These are phyloP conservation scores for Peromyscus nudipes DNA, from an alignment of 2,797 vertebrate species.

Conservation along the genomic window DNA sequence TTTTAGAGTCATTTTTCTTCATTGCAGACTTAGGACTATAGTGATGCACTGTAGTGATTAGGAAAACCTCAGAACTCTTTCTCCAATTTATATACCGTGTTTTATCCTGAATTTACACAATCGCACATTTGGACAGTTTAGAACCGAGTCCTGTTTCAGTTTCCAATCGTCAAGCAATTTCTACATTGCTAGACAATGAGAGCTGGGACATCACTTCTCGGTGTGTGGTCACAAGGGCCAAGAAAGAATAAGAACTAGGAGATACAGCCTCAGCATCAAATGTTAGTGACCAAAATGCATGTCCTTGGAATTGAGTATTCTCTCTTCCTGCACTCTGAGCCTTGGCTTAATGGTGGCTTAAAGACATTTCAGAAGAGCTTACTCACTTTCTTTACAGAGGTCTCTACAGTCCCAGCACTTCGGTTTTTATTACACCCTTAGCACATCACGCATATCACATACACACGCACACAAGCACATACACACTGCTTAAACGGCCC, in stretches of 20 bases:
- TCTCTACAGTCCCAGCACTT: not conserved
- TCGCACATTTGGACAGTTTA: not conserved
- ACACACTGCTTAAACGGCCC: not conserved
- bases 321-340: not conserved
- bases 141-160: not conserved
- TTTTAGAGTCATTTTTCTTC: conserved; percentile 3
- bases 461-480: not conserved
- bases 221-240: not conserved
- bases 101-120: not conserved
- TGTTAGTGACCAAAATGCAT: not conserved
- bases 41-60: not conserved
- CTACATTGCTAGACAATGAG: not conserved
- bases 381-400: not conserved
- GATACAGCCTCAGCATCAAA: not conserved
- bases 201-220: not conserved
- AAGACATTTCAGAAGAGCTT: not conserved
- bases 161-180: not conserved
- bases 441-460: not conserved
- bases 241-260: not conserved
- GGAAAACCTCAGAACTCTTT: not conserved
- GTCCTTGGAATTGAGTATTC: not conserved
- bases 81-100: not conserved
- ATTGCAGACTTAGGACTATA: not conserved
- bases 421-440: not conserved
- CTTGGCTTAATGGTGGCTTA: not conserved